A percentile compares a stretch with the other conserved stretches of the same genome.
Conservation (phyloP, 2,888 invertebrate genomes). For the Nowickia ferox region DNA sequence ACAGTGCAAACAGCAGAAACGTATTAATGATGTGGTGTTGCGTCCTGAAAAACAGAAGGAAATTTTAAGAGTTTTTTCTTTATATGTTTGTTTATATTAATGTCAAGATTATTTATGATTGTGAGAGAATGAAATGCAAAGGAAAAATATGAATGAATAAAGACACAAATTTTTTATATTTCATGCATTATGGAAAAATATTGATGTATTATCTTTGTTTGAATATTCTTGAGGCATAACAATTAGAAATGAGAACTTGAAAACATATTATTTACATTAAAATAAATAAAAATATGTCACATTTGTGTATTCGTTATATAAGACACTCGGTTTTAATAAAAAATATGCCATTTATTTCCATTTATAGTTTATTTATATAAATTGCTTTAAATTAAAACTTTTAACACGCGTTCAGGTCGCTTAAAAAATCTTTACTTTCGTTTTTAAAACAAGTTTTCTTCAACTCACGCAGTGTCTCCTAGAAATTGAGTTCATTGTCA, state of each 20-base stretch:
- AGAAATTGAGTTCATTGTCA: constrained; percentile 60
- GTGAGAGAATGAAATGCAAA: not conserved
- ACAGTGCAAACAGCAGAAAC: constrained; percentile 2
- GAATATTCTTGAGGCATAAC: too few relatives aligned
- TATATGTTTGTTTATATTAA: not conserved
- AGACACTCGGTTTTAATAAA: too few relatives aligned
- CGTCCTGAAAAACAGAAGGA: not conserved
- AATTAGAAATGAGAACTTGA: too few relatives aligned
- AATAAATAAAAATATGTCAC: too few relatives aligned
- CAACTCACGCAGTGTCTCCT: not conserved
- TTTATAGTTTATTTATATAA: not conserved
- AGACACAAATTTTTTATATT: not conserved
- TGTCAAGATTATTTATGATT: not conserved
- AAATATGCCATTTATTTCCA: not conserved
- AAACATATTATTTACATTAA: too few relatives aligned
- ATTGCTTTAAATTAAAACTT: not conserved
- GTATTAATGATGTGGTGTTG: not conserved
- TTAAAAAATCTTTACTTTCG: constrained; percentile 1
- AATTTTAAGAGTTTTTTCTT: constrained; percentile 3
- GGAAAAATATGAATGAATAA: not conserved
- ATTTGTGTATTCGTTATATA: too few relatives aligned
- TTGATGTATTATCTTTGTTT: too few relatives aligned
- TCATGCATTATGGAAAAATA: too few relatives aligned
- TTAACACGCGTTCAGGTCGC: not conserved
- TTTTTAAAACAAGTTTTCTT: constrained; percentile 7